Base-by-base conservation (phyloP, 2,888 invertebrate species). In the Chelonus formosanus region DNA sequence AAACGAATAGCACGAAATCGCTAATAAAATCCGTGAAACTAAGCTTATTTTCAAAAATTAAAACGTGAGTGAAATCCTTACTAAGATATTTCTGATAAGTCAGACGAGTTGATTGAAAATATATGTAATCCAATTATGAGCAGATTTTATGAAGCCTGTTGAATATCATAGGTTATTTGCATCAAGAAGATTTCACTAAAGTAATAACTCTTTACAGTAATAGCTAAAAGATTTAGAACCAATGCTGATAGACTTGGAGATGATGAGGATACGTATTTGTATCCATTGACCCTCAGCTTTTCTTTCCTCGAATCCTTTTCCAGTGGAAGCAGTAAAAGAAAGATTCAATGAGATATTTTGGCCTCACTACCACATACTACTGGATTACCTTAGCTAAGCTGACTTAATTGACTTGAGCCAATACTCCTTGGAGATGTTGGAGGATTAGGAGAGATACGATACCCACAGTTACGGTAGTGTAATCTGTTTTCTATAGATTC, bases 231-330 rank as follows among this genome's bases (percentile, higher is more conserved):
- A 4, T 5, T 5, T 72, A 3, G 67, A 71, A 36, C 67, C 70
- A 1, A 72, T 70, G 65, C 31, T 78, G 7, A 71, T 78, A 32
- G 78, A 83, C 45, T 82, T 81, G 31, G 80, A 77, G 0, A 31
- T 75, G 20, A 64, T 80, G 0, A 65, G 65, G 32, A 20, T 80
- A 83, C 40, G 54, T 73, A 0, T 77, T 79, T 6, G 83, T 83
- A 0, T 71, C 75, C 4, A 67, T 77, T 5, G 84, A 84, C 54
- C 52, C 4, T 75, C 80, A 0, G 78, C 78, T 3, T 82, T 78
- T 36, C 40, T 82, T 3, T 76, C 74, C 54, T 59, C 82, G 0
- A 69, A 62, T 56, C 65, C 62, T 20, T 70, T 67, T 1, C 58
- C 44, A 4, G 20, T 54, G 31, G 68, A 71, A 20, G 20, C 4